Conservation (phyloP, 2,113 vertebrate species). For the Chloropsis cyanopogon region DNA sequence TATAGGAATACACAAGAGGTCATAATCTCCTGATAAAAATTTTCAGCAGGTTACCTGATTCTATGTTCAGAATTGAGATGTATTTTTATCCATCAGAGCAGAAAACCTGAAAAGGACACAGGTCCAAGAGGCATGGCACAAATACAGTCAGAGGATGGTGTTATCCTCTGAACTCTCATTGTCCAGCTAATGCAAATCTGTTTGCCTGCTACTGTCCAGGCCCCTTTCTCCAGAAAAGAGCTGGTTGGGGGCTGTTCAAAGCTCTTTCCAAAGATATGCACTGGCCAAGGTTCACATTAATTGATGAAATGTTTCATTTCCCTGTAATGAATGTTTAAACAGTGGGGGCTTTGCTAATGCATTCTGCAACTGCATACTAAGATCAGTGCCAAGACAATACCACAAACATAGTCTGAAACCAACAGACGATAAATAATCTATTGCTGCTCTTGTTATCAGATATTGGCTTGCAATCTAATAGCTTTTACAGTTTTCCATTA, state of each 20-base stretch:
- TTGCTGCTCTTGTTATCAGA: conserved; percentile 35
- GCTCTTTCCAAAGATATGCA: not conserved
- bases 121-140: not conserved
- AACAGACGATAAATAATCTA: conserved; percentile 42
- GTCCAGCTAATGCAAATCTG: not conserved
- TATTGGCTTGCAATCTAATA: conserved; percentile 56
- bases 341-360: not conserved
- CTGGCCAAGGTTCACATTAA: not conserved
- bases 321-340: not conserved
- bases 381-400: conserved; percentile 26
- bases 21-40: not conserved
- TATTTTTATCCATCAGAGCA: not conserved
- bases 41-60: not conserved
- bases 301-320: conserved; percentile 8
- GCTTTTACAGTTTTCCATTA: conserved; percentile 20
- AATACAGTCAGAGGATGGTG: not conserved
- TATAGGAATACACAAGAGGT: not conserved
- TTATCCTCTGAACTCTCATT: not conserved
- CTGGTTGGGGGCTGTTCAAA: not conserved
- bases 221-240: not conserved
- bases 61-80: not conserved
- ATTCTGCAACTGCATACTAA: not conserved
- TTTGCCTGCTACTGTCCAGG: not conserved
- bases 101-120: not conserved
- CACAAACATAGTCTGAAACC: conserved; percentile 17